phyloP scores from a whole-genome alignment of 1,140 invertebrate genomes.

The Anoplolepis gracilipes region DNA sequence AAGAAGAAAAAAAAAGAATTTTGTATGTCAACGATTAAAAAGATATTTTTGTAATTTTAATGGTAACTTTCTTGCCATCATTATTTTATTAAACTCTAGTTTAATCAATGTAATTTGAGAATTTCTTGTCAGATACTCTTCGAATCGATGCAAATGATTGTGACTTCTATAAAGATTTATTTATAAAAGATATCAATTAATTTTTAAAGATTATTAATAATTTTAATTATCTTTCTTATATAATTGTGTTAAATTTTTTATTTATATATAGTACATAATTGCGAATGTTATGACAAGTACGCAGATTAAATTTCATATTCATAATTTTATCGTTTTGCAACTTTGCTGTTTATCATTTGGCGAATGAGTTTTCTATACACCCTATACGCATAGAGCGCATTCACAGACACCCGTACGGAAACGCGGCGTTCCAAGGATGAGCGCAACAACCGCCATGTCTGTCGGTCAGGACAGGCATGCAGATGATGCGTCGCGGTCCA shows the following conservation, averaged over 20 bases:
- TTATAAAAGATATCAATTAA: not conserved
- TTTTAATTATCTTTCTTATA: not conserved
- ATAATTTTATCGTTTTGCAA: not conserved
- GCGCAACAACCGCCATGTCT: not conserved
- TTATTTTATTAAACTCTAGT: slow-evolving; percentile 14
- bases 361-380: not conserved
- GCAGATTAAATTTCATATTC: not conserved
- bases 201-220: no score
- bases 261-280: not conserved
- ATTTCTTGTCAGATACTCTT: not conserved
- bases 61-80: not conserved
- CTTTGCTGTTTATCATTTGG: not conserved
- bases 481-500: slow-evolving; percentile 69
- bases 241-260: not conserved
- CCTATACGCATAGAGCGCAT: not conserved
- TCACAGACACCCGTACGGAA: not conserved
- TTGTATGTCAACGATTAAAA: not conserved
- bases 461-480: slow-evolving; percentile 69
- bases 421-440: slow-evolving; percentile 5
- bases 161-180: not conserved
- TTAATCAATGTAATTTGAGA: not conserved
- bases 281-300: not conserved
- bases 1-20: not conserved
- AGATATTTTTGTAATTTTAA: not conserved
- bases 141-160: not conserved